Base-by-base conservation (phyloP, 2,888 invertebrate species). In the Stegophylla sp. region DNA sequence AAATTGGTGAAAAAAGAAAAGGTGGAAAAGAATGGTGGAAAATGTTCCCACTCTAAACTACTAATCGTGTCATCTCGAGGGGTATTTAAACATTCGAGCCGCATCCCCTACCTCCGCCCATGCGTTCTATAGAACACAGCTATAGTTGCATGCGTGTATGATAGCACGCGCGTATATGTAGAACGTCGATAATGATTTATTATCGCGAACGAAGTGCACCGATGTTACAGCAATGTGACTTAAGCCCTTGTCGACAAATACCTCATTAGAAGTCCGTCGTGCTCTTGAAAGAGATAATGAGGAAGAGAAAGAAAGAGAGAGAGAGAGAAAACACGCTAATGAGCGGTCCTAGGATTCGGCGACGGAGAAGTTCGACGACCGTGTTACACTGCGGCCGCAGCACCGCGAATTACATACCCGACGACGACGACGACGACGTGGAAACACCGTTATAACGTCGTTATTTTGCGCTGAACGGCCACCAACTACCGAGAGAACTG, bases 131-230 rank as follows among this genome's bases (percentile, higher is more conserved):
- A n/a, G n/a, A 34, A 34, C 7, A 34, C 34, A 7, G 7, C 34
- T 34, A 34, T 34, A 5, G 34, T 34, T 7, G 34, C 34, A 7
- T 34, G 34, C 34, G 34, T 34, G 34, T n/a, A n/a, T n/a, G n/a
- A n/a, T n/a, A n/a, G n/a, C n/a, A n/a, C n/a, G n/a, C n/a, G n/a
- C n/a, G n/a, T n/a, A n/a, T n/a, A n/a, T n/a, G 28, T 63, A 51
- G 74, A 64, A 75, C 51, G 66, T 28, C 67, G 66, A 67, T 69
- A 67, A 69, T 77, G 77, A 77, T 77, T 77, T 77, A 77, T 69
- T 45, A 26, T 45, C 10, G 45, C 77, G n/a, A n/a, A 69, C 77
- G 64, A 64, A 51, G 64, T 61, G 23, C 56, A 17, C 9, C 53
- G n/a, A n/a, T n/a, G n/a, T n/a, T 13, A 28, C 23, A 41, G 15